Conservation (phyloP, 2,113 vertebrate genomes). For the Sakesphorus luctuosus region DNA sequence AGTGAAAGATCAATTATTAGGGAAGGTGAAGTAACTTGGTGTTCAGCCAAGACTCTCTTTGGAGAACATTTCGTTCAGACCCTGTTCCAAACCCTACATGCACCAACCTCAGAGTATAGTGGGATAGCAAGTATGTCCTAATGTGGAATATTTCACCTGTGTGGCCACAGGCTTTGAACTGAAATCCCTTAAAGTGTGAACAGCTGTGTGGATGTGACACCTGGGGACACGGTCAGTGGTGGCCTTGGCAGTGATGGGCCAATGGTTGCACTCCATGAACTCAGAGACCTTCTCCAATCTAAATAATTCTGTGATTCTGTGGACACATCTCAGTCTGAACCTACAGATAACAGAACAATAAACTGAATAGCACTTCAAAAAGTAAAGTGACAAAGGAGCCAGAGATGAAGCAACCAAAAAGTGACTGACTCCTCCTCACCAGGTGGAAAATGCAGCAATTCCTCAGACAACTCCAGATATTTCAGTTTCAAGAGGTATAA, state of each 20-base stretch:
- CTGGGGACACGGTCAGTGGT: background rate
- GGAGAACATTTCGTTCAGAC: background rate
- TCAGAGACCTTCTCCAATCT: background rate
- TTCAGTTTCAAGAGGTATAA: background rate
- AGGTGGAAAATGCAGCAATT: background rate
- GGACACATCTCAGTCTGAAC: background rate
- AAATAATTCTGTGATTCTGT: background rate
- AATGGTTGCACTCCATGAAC: accelerated
- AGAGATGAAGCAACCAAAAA: background rate
- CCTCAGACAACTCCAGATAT: background rate
- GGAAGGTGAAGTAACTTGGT: background rate
- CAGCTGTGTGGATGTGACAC: background rate
- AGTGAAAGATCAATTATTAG: background rate
- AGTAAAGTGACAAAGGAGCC: background rate
- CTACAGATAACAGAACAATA: background rate
- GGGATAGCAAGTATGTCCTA: background rate
- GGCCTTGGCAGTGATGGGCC: background rate
- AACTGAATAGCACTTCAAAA: background rate
- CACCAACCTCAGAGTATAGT: too few species aligned
- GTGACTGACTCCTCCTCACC: background rate
- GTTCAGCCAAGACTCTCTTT: background rate
- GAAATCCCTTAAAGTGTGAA: background rate
- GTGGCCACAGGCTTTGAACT: background rate
- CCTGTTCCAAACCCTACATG: background rate
- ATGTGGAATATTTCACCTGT: background rate